phyloP scores from a whole-genome alignment of 1,140 invertebrate species.

The Pygmarrhopalites habei region DNA sequence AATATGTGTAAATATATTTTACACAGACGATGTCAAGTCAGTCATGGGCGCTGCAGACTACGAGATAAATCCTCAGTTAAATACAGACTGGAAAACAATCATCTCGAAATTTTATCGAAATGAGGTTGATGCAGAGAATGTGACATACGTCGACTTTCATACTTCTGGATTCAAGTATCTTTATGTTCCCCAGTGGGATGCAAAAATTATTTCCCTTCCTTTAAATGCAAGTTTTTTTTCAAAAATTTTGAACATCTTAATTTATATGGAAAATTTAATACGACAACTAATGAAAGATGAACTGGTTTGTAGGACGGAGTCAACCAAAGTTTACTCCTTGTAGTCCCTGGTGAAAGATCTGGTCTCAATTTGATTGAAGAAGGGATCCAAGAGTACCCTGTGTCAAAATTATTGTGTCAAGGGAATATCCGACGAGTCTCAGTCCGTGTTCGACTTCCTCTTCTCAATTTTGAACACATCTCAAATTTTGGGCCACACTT shows the following conservation, averaged over 20 bases:
- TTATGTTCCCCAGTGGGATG: conserved; percentile 29
- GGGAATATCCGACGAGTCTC: conserved; percentile 24
- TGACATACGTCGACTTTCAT: conserved; percentile 20
- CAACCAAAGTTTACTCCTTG: conserved; percentile 29
- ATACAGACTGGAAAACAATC: conserved; percentile 3
- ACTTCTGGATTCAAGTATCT: conserved; percentile 28
- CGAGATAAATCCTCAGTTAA: conserved; percentile 12
- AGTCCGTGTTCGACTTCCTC: conserved; percentile 27
- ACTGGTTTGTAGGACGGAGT: no score
- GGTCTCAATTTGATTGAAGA: conserved; percentile 35
- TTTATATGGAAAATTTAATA: no score
- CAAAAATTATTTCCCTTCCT: conserved; percentile 25
- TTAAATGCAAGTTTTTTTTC: conserved; percentile 16
- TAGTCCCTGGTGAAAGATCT: conserved; percentile 29
- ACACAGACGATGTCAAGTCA: not conserved
- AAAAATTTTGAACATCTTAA: no score
- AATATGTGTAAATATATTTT: no score
- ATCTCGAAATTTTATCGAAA: conserved; percentile 26
- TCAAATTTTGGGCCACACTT: conserved; percentile 7
- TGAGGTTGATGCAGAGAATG: conserved; percentile 31
- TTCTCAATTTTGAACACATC: conserved; percentile 4
- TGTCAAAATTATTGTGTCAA: conserved; percentile 30
- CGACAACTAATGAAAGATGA: no score
- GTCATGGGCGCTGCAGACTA: conserved; percentile 10
- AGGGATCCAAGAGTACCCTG: conserved; percentile 18